Evolutionary conservation across 2,888 invertebrate genomes (phyloP).

Genomic region (Anticlea derivata): DNA sequence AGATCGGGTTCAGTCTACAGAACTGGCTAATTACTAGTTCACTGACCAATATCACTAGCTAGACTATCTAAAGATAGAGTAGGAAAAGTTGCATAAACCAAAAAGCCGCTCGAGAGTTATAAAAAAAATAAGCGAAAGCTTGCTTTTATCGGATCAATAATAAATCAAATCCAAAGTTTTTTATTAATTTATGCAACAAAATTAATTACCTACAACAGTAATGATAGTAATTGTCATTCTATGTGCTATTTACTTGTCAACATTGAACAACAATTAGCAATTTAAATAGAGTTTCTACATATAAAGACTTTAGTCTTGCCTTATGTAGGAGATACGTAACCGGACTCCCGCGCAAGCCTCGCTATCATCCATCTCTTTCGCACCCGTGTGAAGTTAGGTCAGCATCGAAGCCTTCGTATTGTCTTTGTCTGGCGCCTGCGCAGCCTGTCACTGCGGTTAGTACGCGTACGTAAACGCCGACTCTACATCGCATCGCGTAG

Average conservation of each 20-base stretch:
- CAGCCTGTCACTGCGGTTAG: constrained; percentile 67
- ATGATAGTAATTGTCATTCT: constrained; percentile 6
- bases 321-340: constrained; percentile 67
- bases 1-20: constrained; percentile 33
- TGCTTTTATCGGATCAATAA: background rate
- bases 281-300: constrained; percentile 59
- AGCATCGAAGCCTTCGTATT: constrained; percentile 71
- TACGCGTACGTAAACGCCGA: constrained; percentile 60
- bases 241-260: constrained; percentile 35
- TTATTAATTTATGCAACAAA: no score
- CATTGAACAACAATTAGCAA: constrained; percentile 42
- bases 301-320: constrained; percentile 64
- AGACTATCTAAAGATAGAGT: no score
- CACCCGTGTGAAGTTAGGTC: constrained; percentile 43
- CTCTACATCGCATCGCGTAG: constrained; percentile 67
- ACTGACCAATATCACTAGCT: constrained; percentile 5
- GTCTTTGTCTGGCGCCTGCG: constrained; percentile 68
- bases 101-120: no score
- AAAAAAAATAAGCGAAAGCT: constrained; percentile 9
- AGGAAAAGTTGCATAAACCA: no score
- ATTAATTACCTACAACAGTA: background rate
- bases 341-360: constrained; percentile 77
- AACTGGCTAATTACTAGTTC: constrained; percentile 39
- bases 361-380: constrained; percentile 55
- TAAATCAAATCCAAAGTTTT: background rate